These are phyloP conservation scores for Muscicapa adusta DNA, from an alignment of 2,113 vertebrate species.

Conservation along the genomic window DNA sequence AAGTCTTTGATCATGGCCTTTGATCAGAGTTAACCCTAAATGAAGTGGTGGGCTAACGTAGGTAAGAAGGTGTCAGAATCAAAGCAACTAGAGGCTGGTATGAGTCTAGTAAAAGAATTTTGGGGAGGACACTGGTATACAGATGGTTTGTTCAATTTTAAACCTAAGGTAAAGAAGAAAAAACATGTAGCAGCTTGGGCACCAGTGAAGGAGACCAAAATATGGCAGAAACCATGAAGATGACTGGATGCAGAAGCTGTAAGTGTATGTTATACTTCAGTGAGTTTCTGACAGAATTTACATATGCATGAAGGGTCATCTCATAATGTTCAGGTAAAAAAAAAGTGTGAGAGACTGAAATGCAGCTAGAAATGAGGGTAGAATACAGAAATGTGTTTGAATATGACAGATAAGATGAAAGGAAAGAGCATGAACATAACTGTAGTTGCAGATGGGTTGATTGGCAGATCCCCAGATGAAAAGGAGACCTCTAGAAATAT, in stretches of 20 bases:
- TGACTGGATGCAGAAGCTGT: constrained; percentile 31
- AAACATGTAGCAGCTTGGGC: not conserved
- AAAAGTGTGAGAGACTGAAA: constrained; percentile 17
- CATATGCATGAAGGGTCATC: constrained; percentile 62
- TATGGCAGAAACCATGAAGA: constrained; percentile 17
- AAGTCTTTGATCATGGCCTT: constrained; percentile 65
- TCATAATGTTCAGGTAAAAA: constrained; percentile 27
- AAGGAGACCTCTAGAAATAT: constrained; percentile 22
- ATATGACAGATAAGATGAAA: constrained; percentile 54
- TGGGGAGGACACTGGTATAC: not conserved
- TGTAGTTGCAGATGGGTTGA: constrained; percentile 39
- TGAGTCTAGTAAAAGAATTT: constrained; percentile 5
- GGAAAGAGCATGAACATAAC: not conserved
- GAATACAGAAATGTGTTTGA: constrained; percentile 9
- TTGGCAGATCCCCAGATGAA: constrained; percentile 38
- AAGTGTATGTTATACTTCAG: constrained; percentile 55
- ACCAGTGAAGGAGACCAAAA: constrained; percentile 11
- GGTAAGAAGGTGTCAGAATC: constrained; percentile 59
- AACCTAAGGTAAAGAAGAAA: not conserved
- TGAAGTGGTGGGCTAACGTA: constrained; percentile 46
- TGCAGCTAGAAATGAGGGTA: constrained; percentile 28
- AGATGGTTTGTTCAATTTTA: constrained; percentile 18
- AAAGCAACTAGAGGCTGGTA: not conserved
- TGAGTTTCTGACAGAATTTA: constrained; percentile 62
- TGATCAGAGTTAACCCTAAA: constrained; percentile 61